Percentiles rank a stretch among this genome's conserved stretches.
Conservation (phyloP, 2,888 invertebrate genomes). For the Exephanes ischioxanthus region DNA sequence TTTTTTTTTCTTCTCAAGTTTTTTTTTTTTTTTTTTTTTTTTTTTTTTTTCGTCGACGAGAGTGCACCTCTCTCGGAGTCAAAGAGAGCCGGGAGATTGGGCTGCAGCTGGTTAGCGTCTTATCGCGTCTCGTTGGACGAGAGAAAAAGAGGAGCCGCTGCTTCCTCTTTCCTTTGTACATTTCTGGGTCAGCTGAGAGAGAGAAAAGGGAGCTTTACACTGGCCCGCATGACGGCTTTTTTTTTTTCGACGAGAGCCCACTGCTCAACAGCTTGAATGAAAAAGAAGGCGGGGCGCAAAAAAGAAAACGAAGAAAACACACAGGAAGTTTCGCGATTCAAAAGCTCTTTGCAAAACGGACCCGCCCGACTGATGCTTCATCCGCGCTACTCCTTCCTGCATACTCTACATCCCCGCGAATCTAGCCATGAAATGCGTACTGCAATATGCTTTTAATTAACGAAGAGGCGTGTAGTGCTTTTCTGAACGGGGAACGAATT, state of each 20-base stretch:
- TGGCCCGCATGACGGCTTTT: slow-evolving; percentile 39
- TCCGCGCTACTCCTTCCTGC: slow-evolving; percentile 4
- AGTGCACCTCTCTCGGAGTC: slow-evolving; percentile 43
- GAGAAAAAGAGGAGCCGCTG: slow-evolving; percentile 12
- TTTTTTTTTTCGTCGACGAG: slow-evolving; percentile 19
- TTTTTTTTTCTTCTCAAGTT: slow-evolving; percentile 16
- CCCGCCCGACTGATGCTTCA: slow-evolving; percentile 32
- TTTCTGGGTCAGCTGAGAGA: slow-evolving; percentile 64
- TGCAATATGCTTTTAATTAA: slow-evolving; percentile 38
- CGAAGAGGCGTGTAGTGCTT: background rate
- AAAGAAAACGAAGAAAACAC: slow-evolving; percentile 45
- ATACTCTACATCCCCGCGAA: background rate
- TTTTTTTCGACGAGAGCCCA: slow-evolving; percentile 34
- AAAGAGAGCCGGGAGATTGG: slow-evolving; percentile 27
- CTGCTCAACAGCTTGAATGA: slow-evolving; percentile 22
- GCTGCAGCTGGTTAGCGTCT: slow-evolving; percentile 58
- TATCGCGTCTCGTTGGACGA: slow-evolving; percentile 51
- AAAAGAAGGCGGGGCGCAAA: slow-evolving; percentile 21
- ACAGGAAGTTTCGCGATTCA: slow-evolving; percentile 60
- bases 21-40: slow-evolving; percentile 36
- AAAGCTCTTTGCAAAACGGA: slow-evolving; percentile 53
- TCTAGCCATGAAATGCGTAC: slow-evolving; percentile 18
- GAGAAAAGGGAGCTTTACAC: slow-evolving; percentile 48
- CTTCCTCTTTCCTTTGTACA: slow-evolving; percentile 49
- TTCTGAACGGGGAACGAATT: background rate